Percentiles rank a stretch among this genome's conserved stretches.
Conservation (phyloP, 2,888 invertebrate species). For the Omphaloscelis lunosa region DNA sequence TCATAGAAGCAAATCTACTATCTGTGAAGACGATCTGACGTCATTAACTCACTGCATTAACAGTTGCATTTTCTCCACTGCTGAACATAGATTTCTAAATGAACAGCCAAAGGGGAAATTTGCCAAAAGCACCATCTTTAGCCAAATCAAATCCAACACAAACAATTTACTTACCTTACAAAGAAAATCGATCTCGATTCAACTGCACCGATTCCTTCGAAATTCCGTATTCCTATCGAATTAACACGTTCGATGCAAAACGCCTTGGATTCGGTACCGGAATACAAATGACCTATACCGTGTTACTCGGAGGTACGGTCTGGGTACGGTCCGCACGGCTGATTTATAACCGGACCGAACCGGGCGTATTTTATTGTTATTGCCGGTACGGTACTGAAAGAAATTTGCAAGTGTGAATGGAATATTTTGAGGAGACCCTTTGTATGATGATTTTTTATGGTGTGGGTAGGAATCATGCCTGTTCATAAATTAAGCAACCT, state of each 20-base stretch:
- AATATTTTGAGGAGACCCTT: slow-evolving; percentile 39
- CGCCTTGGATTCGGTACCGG: slow-evolving; percentile 43
- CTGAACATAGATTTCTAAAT: neutral
- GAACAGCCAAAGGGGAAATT: slow-evolving; percentile 9
- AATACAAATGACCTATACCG: slow-evolving; percentile 63
- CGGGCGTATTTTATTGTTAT: slow-evolving; percentile 61
- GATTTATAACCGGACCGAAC: slow-evolving; percentile 62
- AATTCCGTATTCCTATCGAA: slow-evolving; percentile 43
- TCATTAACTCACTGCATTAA: neutral
- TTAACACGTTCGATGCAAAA: slow-evolving; percentile 65
- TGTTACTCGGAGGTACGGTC: slow-evolving; percentile 19
- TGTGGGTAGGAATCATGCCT: neutral
- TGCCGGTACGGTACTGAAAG: slow-evolving; percentile 36
- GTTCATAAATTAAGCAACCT: neutral
- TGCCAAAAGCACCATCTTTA: neutral
- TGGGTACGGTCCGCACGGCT: slow-evolving; percentile 42
- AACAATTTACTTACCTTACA: slow-evolving; percentile 26
- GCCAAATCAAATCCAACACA: slow-evolving; percentile 23
- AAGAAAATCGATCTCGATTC: slow-evolving; percentile 44
- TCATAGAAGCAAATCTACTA: no score
- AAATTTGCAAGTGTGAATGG: slow-evolving; percentile 57
- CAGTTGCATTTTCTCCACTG: neutral
- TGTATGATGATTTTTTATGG: slow-evolving; percentile 28
- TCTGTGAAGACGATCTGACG: no score
- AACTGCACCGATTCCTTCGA: slow-evolving; percentile 26